These are phyloP conservation scores for Hemistola chrysoprasaria DNA, from an alignment of 2,888 invertebrate species.

Conservation along the genomic window DNA sequence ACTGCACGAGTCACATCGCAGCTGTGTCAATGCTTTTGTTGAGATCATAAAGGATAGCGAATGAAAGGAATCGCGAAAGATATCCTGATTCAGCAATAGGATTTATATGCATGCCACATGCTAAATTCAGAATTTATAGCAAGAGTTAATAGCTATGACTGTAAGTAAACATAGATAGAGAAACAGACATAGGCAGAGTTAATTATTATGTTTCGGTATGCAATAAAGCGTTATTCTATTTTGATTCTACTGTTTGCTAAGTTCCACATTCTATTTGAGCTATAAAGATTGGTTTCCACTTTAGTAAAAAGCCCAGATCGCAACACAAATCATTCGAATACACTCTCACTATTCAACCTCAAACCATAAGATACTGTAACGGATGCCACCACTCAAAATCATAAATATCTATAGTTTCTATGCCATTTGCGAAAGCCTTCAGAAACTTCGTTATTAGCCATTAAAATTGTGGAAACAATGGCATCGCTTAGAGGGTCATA, in stretches of 20 bases:
- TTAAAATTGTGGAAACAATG: conserved; percentile 70
- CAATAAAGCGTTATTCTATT: no score
- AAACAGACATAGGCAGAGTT: no score
- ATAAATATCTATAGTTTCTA: conserved; percentile 54
- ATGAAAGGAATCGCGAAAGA: conserved; percentile 8
- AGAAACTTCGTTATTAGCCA: conserved; percentile 62
- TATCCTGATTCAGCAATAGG: neutral
- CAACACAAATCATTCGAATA: conserved; percentile 23
- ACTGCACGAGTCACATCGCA: conserved; percentile 5
- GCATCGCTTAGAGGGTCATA: conserved; percentile 62
- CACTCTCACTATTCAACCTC: conserved; percentile 28
- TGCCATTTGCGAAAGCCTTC: conserved; percentile 67
- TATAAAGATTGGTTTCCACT: no score
- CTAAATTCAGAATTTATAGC: no score
- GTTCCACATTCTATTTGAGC: no score
- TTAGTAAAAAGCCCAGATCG: conserved; percentile 20
- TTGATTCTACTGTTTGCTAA: no score
- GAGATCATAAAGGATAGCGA: conserved; percentile 4
- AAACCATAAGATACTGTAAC: conserved; percentile 37
- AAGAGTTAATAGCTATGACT: no score
- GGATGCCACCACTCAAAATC: conserved; percentile 45
- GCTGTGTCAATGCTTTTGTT: conserved; percentile 16
- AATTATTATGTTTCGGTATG: no score
- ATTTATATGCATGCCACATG: neutral
- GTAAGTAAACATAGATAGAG: no score